A percentile compares a stretch with the other conserved stretches of the same genome.
phyloP scores from a whole-genome alignment of 2,113 vertebrate genomes.

The Brachyistius frenatus region DNA sequence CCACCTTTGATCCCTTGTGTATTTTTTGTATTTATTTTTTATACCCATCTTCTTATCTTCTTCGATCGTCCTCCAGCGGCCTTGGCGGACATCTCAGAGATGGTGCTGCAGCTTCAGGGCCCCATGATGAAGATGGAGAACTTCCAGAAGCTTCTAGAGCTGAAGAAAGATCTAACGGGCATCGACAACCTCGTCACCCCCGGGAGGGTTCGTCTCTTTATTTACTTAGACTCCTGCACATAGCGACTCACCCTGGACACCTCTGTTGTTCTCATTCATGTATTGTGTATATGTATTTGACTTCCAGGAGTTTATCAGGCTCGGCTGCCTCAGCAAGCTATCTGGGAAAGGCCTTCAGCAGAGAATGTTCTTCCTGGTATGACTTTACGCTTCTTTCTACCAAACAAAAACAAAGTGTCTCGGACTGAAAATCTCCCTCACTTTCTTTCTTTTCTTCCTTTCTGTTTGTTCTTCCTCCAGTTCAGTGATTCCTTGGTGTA shows the following conservation, averaged over 20 bases:
- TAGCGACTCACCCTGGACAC: neutral
- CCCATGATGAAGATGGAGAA: constrained; percentile 99
- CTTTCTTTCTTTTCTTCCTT: neutral
- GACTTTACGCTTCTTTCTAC: neutral
- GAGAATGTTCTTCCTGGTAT: constrained; percentile 98
- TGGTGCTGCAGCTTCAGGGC: constrained; percentile 92
- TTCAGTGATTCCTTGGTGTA: constrained; percentile 95
- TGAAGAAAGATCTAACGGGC: constrained; percentile 95
- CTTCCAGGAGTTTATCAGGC: constrained; percentile 93
- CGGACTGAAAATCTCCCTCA: neutral
- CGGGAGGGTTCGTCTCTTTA: constrained; percentile 86
- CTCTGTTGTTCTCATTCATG: neutral
- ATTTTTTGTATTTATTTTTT: too few species aligned
- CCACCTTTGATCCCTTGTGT: neutral
- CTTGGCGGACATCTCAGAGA: constrained; percentile 93
- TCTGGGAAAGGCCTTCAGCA: constrained; percentile 98
- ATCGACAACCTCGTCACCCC: constrained; percentile 90
- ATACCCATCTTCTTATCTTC: neutral
- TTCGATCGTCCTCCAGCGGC: constrained; percentile 83
- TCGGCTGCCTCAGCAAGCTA: constrained; percentile 98
- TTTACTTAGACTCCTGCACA: neutral
- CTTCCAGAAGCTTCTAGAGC: constrained; percentile 96
- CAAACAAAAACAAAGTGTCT: neutral
- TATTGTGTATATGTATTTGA: constrained; percentile 20
- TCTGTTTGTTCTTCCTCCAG: constrained; percentile 71